A percentile compares a stretch with the other conserved stretches of the same genome.
These are phyloP conservation scores for Ceratothoa steindachneri DNA, from an alignment of 2,888 invertebrate species.

Conservation along the genomic window DNA sequence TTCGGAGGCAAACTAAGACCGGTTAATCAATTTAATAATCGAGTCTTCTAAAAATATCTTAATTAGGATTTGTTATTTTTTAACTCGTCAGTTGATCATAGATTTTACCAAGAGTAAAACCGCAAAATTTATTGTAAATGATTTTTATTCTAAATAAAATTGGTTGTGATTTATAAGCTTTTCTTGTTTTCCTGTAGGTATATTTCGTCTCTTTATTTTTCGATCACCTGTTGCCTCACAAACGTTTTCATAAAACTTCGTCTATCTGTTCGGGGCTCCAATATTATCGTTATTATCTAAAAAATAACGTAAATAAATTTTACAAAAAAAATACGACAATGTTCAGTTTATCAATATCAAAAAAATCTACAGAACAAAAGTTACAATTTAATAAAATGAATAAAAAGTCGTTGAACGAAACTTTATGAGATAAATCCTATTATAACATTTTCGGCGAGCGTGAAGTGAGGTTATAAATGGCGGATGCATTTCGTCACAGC, in stretches of 20 bases:
- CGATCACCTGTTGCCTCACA: background rate
- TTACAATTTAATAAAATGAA: background rate
- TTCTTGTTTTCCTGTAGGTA: background rate
- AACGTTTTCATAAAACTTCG: background rate
- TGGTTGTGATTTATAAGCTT: background rate
- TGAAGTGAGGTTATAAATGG: background rate
- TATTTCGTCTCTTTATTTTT: background rate
- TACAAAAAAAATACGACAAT: background rate
- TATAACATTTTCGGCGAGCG: background rate
- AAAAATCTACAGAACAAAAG: background rate
- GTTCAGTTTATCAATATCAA: background rate
- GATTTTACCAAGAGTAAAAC: no score
- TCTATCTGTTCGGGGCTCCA: background rate
- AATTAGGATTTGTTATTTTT: no score
- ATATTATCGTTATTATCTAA: background rate
- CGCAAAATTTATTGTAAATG: background rate
- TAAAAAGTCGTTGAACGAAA: background rate
- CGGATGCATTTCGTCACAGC: background rate
- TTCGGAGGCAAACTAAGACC: no score
- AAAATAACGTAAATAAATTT: background rate
- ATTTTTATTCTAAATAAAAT: background rate
- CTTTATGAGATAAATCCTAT: background rate
- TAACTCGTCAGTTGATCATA: no score
- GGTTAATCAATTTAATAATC: no score
- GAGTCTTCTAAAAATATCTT: no score